These are phyloP conservation scores for Heliothis subflexa DNA, from an alignment of 1,140 invertebrate genomes.

Conservation along the genomic window DNA sequence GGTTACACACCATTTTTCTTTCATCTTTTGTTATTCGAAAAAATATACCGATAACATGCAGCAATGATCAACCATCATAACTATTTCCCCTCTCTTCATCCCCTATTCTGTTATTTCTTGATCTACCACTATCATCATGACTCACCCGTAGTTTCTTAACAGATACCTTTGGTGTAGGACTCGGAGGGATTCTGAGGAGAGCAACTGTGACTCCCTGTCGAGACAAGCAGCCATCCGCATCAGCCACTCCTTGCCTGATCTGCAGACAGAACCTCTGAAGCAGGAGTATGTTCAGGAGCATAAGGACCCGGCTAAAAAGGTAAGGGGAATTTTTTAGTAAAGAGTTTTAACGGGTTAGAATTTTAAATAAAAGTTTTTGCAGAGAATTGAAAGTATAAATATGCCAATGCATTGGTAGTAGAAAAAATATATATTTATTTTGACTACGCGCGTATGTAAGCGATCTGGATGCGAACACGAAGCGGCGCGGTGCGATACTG, in stretches of 20 bases:
- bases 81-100: background rate
- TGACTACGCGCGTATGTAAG: too few relatives aligned
- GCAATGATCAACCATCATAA: too few relatives aligned
- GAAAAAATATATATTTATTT: too few relatives aligned
- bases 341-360: too few relatives aligned
- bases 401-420: background rate
- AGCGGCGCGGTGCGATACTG: too few relatives aligned
- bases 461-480: too few relatives aligned
- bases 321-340: slow-evolving; percentile 62
- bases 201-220: slow-evolving; percentile 86
- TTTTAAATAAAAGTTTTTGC: too few relatives aligned
- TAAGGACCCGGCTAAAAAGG: slow-evolving; percentile 90
- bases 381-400: too few relatives aligned
- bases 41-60: background rate
- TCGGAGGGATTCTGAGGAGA: slow-evolving; percentile 86
- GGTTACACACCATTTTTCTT: too few relatives aligned
- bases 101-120: background rate
- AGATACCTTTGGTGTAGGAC: slow-evolving; percentile 65
- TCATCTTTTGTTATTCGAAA: too few relatives aligned
- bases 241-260: slow-evolving; percentile 91
- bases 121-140: slow-evolving; percentile 20
- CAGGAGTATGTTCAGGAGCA: slow-evolving; percentile 91
- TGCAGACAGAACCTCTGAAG: slow-evolving; percentile 90
- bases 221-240: slow-evolving; percentile 90
- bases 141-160: slow-evolving; percentile 11